Base-by-base conservation (phyloP, 2,888 invertebrate species). In the Pantelozetes paolii region DNA sequence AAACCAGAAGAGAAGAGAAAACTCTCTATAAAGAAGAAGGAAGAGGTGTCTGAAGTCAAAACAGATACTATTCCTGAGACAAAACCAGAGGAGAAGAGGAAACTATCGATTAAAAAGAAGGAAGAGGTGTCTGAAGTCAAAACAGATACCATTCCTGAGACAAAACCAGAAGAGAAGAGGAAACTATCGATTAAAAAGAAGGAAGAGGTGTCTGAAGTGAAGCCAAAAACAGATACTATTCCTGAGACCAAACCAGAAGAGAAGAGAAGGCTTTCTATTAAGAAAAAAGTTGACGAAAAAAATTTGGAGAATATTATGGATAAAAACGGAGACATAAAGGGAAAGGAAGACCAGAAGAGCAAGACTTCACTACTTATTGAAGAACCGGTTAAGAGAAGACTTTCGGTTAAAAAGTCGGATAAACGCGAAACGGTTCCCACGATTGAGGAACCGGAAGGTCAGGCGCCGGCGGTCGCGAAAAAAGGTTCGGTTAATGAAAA, bases 251-350 rank as follows among this genome's bases (percentile, higher is more conserved):
- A 23, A 23, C 64, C 36, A 20, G 40, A 40, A 64, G 30, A 18
- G 2, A 64, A 36, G 13, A 36, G 15, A 30, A 40, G 9, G 8
- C 23, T 54, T 13, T 62, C 62, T 1, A 32, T 62, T 32, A 64
- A 64, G 40, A 40, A 36, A 11, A 64, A 64, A 64, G 57, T 50
- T 6, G 72, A 26, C 15, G 59, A 32, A 30, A 42, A 67, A 11
- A 73, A 67, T 69, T 40, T 26, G 5, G 73, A 67, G 36, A 70
- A 70, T 45, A 70, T 42, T 28, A 23, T n/a, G 8, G 70, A 42
- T 2, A 70, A 42, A 13, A 70, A 36, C 3, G 32, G 30, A 26
- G 64, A n/a, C n/a, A n/a, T 18, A n/a, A 67, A 67, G 32, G 42
- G 32, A 20, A 20, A 15, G 1, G 67, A 67, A 1, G 67, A 67